phyloP scores from a whole-genome alignment of 30 jellyfish, hydroid and myxozoan genomes.

The Catostylus mosaicus region DNA sequence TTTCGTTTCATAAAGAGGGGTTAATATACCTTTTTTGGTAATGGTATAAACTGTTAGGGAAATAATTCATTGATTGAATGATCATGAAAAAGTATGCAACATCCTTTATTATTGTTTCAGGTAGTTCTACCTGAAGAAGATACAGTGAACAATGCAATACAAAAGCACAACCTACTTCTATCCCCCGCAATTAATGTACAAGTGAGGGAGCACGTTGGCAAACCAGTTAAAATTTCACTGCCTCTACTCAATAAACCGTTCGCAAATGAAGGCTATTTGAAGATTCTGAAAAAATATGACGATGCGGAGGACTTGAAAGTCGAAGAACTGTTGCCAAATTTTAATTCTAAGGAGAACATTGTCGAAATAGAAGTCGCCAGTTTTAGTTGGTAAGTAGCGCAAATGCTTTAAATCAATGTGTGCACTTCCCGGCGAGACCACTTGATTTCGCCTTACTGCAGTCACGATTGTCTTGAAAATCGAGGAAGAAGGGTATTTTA shows the following conservation, averaged over 20 bases:
- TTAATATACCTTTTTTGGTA: too few species aligned
- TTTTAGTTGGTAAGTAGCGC: neutral
- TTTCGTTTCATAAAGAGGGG: too few species aligned
- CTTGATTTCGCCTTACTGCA: too few species aligned
- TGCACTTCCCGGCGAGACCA: too few species aligned
- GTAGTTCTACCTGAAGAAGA: neutral
- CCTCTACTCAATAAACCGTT: neutral
- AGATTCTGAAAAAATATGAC: neutral
- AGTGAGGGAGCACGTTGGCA: neutral
- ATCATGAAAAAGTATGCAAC: too few species aligned
- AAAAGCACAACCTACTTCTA: neutral
- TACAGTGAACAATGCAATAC: neutral
- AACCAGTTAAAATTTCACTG: neutral
- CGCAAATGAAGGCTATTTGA: neutral
- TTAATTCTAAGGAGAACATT: neutral
- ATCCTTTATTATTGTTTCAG: too few species aligned
- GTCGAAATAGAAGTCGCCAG: neutral
- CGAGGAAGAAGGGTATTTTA: too few species aligned
- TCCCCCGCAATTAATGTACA: conserved; percentile 10
- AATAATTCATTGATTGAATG: too few species aligned
- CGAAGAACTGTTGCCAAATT: neutral
- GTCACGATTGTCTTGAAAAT: too few species aligned
- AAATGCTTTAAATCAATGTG: too few species aligned
- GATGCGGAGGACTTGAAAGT: neutral
- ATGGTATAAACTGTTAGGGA: too few species aligned